These are phyloP conservation scores for Rutilus rutilus DNA, from an alignment of 2,113 vertebrate species.

Conservation along the genomic window DNA sequence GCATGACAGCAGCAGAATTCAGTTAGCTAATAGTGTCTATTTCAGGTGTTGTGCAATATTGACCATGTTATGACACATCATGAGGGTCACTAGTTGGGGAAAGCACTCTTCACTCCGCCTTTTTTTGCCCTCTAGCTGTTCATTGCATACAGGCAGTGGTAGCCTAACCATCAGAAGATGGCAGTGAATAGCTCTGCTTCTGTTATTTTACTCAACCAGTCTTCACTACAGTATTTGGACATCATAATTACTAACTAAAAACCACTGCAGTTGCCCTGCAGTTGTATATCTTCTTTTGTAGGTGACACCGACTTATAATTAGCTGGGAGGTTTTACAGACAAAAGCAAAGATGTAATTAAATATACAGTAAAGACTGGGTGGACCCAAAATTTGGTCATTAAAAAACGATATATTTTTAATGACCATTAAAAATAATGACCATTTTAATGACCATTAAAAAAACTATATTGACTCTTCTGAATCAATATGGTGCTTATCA, in stretches of 20 bases:
- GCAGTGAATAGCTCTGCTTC: background rate
- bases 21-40: background rate
- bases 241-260: background rate
- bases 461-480: background rate
- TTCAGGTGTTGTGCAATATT: constrained; percentile 10
- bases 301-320: background rate
- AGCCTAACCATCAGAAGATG: background rate
- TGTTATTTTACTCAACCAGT: background rate
- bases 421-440: no score
- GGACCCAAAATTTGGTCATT: background rate
- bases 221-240: background rate
- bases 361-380: background rate
- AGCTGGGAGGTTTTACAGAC: background rate
- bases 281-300: background rate
- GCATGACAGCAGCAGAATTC: background rate
- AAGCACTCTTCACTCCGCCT: no score
- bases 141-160: background rate
- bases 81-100: background rate
- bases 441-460: background rate
- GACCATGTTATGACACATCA: background rate
- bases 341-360: background rate
- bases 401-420: background rate
- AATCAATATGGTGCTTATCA: background rate
- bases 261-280: background rate
- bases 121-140: background rate